Evolutionary conservation across 2,888 invertebrate genomes (phyloP).

Genomic region (Junonia oenone): DNA sequence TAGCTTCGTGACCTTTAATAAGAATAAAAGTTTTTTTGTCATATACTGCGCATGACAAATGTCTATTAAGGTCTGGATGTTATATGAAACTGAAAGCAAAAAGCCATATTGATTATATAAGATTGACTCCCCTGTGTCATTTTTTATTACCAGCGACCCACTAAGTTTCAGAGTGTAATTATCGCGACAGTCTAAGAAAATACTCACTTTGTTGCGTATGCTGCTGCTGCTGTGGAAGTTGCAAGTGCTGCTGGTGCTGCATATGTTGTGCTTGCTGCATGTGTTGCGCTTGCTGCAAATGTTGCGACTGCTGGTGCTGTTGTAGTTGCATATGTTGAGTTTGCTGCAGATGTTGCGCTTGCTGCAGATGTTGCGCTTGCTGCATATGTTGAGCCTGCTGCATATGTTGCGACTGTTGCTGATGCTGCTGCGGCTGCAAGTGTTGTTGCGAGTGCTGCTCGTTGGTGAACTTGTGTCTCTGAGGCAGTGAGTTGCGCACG

Average conservation of each 20-base stretch:
- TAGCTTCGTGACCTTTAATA: conserved; percentile 59
- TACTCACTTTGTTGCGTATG: conserved; percentile 6
- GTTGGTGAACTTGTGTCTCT: conserved; percentile 69
- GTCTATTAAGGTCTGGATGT: too few species aligned
- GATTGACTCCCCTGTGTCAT: too few species aligned
- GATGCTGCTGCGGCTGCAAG: conserved; percentile 42
- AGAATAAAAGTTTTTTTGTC: too few species aligned
- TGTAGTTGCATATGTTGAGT: conserved; percentile 34
- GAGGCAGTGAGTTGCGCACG: conserved; percentile 64
- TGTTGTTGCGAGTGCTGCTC: conserved; percentile 59
- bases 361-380: conserved; percentile 29
- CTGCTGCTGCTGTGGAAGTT: conserved; percentile 34
- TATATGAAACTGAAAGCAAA: too few species aligned
- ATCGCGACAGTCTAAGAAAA: too few species aligned
- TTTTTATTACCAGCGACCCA: too few species aligned
- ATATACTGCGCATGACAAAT: too few species aligned
- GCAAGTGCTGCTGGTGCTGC: conserved; percentile 53
- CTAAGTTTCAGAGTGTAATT: too few species aligned
- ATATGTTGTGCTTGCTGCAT: conserved; percentile 9
- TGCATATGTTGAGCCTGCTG: conserved; percentile 34
- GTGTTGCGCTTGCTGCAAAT: conserved; percentile 27
- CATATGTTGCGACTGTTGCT: conserved; percentile 39
- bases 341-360: conserved; percentile 31
- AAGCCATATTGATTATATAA: too few species aligned
- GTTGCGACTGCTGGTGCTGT: conserved; percentile 33